These are phyloP conservation scores for Phrixothrix hirtus DNA, from an alignment of 2,888 invertebrate genomes.

Conservation along the genomic window DNA sequence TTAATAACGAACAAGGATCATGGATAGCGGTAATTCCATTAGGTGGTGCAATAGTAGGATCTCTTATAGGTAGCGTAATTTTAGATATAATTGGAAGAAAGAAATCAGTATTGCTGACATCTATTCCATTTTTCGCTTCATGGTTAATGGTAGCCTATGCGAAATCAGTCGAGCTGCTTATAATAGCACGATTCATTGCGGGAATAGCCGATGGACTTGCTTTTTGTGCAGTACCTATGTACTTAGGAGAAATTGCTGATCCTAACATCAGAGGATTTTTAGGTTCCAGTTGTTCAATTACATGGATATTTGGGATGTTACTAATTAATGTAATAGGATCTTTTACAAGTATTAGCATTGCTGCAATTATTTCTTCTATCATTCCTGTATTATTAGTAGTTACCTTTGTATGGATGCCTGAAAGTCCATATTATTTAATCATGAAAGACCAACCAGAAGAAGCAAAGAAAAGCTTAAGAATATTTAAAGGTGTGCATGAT, in stretches of 20 bases:
- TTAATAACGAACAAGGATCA: conserved; percentile 60
- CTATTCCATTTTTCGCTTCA: conserved; percentile 64
- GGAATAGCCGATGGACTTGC: conserved; percentile 61
- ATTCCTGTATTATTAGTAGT: conserved; percentile 62
- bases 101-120: conserved; percentile 64
- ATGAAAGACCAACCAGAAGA: conserved; percentile 51
- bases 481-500: conserved; percentile 59
- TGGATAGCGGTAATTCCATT: conserved; percentile 70
- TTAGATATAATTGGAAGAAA: conserved; percentile 71
- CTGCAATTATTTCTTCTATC: conserved; percentile 62
- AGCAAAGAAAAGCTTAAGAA: conserved; percentile 59
- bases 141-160: conserved; percentile 68
- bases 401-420: conserved; percentile 68
- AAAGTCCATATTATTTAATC: conserved; percentile 61
- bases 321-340: conserved; percentile 66
- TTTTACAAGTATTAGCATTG: conserved; percentile 58
- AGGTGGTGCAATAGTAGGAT: conserved; percentile 63
- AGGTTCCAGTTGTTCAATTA: conserved; percentile 64
- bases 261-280: conserved; percentile 64
- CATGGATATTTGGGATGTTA: conserved; percentile 63
- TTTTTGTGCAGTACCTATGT: conserved; percentile 60
- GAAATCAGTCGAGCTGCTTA: conserved; percentile 60
- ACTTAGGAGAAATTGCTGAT: conserved; percentile 66
- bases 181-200: conserved; percentile 59
- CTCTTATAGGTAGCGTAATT: conserved; percentile 64